These are phyloP conservation scores for Mallotus villosus DNA, from an alignment of 2,797 vertebrate species.

Conservation along the genomic window DNA sequence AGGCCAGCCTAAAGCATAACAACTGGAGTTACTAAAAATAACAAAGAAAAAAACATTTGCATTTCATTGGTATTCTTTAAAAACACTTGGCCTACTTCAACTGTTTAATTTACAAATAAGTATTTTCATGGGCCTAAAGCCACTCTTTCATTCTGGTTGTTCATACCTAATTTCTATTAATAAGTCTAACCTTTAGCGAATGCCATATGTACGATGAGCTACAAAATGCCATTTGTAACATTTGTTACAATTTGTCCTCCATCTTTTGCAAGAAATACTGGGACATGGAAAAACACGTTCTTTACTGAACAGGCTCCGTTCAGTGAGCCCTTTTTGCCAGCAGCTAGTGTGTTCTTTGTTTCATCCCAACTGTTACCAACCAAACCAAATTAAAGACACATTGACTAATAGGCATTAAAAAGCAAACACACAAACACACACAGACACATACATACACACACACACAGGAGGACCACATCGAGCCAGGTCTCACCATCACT, in stretches of 20 bases:
- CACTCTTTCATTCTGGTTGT: neutral
- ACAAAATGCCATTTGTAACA: no score
- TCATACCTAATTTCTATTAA: neutral
- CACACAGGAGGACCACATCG: neutral
- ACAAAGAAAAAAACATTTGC: slow-evolving; percentile 52
- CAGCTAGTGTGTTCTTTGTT: neutral
- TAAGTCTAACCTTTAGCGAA: no score
- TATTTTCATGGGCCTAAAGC: neutral
- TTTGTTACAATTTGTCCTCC: no score
- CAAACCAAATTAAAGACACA: no score
- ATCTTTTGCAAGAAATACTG: no score
- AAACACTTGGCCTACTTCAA: slow-evolving; percentile 5
- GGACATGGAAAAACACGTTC: no score
- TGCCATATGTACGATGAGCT: no score
- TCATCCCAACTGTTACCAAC: neutral
- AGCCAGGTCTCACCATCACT: slow-evolving; percentile 83
- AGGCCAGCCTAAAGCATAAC: slow-evolving; percentile 42
- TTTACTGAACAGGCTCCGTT: no score
- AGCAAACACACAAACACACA: neutral
- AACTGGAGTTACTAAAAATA: slow-evolving; percentile 39
- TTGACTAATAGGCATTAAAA: no score
- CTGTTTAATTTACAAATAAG: neutral
- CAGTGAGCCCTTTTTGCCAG: neutral
- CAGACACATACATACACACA: neutral
- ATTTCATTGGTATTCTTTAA: slow-evolving; percentile 34